These are phyloP conservation scores for Rhagoletis pomonella DNA, from an alignment of 1,140 invertebrate species.

Conservation along the genomic window DNA sequence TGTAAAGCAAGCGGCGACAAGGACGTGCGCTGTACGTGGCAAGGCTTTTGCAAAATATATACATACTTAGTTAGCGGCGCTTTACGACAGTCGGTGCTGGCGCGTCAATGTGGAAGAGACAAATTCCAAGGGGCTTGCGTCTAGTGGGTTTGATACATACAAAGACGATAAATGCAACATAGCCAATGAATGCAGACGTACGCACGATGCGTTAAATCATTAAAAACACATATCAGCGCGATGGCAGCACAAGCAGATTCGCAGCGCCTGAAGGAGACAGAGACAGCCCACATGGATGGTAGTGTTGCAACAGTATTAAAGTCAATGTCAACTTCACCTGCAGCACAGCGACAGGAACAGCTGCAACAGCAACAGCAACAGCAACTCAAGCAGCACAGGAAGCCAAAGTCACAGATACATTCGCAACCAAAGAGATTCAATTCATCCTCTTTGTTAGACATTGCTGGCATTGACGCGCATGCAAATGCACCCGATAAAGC, in stretches of 20 bases:
- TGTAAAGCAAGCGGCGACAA: neutral
- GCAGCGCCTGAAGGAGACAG: neutral
- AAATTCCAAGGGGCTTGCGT: neutral
- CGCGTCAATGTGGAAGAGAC: neutral
- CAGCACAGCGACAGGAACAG: constrained; percentile 1
- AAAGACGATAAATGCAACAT: neutral
- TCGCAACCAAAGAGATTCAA: constrained; percentile 40
- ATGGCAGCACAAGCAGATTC: neutral
- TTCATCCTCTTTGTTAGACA: neutral
- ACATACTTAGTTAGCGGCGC: neutral
- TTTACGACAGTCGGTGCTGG: neutral
- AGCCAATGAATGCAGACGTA: neutral
- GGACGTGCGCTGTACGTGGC: neutral
- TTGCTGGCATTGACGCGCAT: neutral
- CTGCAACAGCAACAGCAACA: neutral
- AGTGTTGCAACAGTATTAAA: neutral
- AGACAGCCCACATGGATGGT: neutral
- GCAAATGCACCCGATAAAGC: neutral
- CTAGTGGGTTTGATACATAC: neutral
- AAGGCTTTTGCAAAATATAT: neutral
- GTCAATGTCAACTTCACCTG: neutral
- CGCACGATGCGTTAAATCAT: no score
- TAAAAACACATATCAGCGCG: neutral
- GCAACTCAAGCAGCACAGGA: neutral
- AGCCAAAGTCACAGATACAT: neutral